Percentiles rank a stretch among this genome's conserved stretches.
Evolutionary conservation across 2,113 vertebrate genomes (phyloP).

Genomic region (Vicugna pacos): DNA sequence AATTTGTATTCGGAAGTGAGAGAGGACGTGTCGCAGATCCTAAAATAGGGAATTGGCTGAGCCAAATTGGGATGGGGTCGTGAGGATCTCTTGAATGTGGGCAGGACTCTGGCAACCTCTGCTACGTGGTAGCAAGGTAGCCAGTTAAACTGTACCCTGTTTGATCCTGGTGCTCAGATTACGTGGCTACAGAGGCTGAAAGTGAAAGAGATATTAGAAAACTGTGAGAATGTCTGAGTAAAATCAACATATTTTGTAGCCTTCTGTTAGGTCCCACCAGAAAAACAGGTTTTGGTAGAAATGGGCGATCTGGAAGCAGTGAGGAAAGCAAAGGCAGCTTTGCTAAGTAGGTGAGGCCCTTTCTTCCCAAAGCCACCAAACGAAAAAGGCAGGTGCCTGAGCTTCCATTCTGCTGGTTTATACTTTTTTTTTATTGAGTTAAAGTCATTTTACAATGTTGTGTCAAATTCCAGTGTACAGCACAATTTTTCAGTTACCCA

Average conservation of each 20-base stretch:
- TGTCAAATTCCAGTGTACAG: too few relatives aligned
- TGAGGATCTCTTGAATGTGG: background rate
- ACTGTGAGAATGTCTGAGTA: background rate
- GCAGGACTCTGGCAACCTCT: background rate
- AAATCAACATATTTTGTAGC: background rate
- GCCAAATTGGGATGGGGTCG: background rate
- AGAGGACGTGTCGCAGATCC: background rate
- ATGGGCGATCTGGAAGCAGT: background rate
- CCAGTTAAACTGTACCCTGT: too few relatives aligned
- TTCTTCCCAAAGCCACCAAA: background rate
- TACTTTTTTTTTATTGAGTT: too few relatives aligned
- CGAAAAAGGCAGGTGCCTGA: background rate
- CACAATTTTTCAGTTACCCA: too few relatives aligned
- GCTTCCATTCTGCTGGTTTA: too few relatives aligned
- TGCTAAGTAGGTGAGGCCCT: background rate
- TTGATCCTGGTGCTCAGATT: background rate
- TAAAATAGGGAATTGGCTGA: background rate
- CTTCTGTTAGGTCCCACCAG: background rate
- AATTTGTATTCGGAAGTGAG: background rate
- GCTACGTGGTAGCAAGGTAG: background rate
- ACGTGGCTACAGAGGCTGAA: background rate
- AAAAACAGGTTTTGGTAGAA: background rate
- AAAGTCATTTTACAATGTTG: too few relatives aligned
- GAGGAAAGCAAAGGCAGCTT: background rate
- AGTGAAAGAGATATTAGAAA: background rate